These are phyloP conservation scores for Vespertilio murinus DNA, from an alignment of 2,797 vertebrate species.

Conservation along the genomic window DNA sequence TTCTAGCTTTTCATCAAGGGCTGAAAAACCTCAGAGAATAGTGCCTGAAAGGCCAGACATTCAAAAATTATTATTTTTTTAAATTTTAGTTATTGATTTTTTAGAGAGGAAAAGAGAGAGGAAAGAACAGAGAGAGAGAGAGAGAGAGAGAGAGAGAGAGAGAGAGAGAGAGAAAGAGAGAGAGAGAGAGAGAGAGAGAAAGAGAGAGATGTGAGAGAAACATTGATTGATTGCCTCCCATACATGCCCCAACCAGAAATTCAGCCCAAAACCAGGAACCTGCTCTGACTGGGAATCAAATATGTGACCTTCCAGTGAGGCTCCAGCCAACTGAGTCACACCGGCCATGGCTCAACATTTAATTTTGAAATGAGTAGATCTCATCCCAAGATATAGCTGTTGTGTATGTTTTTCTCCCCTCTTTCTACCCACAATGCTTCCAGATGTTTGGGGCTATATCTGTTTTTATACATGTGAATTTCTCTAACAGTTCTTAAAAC, in stretches of 20 bases:
- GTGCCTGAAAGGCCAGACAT: neutral
- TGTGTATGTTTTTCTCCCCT: too few relatives aligned
- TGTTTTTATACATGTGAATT: slow-evolving; percentile 33
- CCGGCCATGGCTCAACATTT: neutral
- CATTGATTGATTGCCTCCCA: neutral
- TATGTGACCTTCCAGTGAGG: neutral
- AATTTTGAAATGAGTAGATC: neutral
- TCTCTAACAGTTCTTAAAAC: slow-evolving; percentile 14
- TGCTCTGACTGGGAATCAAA: neutral
- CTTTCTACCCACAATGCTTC: neutral
- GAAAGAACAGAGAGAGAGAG: neutral
- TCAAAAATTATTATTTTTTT: neutral
- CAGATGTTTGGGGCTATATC: neutral
- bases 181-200: neutral
- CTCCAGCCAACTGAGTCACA: too few relatives aligned
- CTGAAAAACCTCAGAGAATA: neutral
- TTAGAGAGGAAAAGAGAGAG: too few relatives aligned
- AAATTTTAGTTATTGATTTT: neutral
- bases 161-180: neutral
- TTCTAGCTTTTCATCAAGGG: neutral
- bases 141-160: neutral
- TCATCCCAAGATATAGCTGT: too few relatives aligned
- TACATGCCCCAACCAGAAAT: neutral
- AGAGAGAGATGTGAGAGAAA: neutral
- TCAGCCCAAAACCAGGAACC: neutral